Evolutionary conservation across 2,888 invertebrate species (phyloP), one percentile per base, ranked within the genome.

Genomic region (Hydropsyche betteni): DNA sequence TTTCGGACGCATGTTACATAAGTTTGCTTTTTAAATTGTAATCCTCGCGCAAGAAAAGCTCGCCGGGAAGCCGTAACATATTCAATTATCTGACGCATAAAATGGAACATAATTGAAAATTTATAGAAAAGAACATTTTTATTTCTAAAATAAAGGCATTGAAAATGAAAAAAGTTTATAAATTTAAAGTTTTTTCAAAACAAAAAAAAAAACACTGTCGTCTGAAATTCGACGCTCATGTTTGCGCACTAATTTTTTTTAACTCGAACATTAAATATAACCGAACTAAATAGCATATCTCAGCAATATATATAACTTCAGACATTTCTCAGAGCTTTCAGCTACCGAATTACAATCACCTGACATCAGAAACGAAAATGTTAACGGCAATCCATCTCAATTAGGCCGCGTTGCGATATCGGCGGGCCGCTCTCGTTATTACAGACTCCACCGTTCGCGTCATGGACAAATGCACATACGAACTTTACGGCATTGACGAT

Each of bases 401-500:
- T 64, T 64, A 64, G 8, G 36, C 34, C n/a, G 6, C 34, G 64
- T 64, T 34, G 36, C 64, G 36, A 64, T 14, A 36, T 7, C 24
- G 16, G 61, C 24, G 14, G 61, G 16, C 33, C 10, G n/a, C 16
- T 64, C 34, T 33, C 36, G 36, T 64, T 36, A 64, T 64, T 64
- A 64, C 64, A 64, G 36, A 7, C 34, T 64, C 34, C 12, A 24
- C 12, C 4, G 10, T 12, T 53, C 7, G 53, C 7, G 3, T n/a
- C 36, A 53, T 44, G 33, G 36, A 36, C 55, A 58, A 58, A 72
- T 72, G 72, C 55, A 36, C 24, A 72, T 34, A 72, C 58, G 24
- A 24, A 61, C 38, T 72, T 4, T 58, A 34, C 24, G 55, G 33
- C 58, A 38, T 72, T 36, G 72, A 24, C 72, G 55, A 55, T 72